Base-by-base conservation (phyloP, 2,797 vertebrate species). In the Lindbergichthys nudifrons region DNA sequence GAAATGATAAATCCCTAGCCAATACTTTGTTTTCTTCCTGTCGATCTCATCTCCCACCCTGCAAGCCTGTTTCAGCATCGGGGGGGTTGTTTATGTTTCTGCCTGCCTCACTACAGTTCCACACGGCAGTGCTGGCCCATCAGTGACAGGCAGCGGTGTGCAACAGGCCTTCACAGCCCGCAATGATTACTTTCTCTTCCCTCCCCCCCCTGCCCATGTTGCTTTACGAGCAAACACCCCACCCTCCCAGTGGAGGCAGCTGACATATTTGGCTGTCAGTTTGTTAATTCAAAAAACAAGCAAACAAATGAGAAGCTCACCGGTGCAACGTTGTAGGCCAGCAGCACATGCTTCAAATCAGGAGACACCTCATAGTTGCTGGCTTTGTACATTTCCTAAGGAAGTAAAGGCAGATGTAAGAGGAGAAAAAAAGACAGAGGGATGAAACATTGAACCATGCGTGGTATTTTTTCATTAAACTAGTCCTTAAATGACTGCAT, bases 361-460 rank as follows among this genome's bases (percentile, higher is more conserved):
- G 97, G 97, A 58, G 98, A 99, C 50, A 99, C 96, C 83, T 98
- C 96, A 0, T 98, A 99, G 86, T 95, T 95, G 95, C 96, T 93
- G 80, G 97, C 97, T 93, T 97, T 96, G 87, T 99, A 95, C 79
- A 96, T 98, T 77, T 97, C 96, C 98, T 99, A 72, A n/a, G 58
- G 58, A 74, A 54, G 45, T 2, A 65, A 57, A 81, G 16, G 43
- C 47, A 76, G 68, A 78, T 14, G 36, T 64, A 12, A 76, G 57
- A 46, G 13, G 8, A 18, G 11, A 3, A 19, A 26, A 39, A 61
- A 13, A 68, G 32, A 65, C 36, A 83, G 67, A 82, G 80, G 71
- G 80, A 83, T 83, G 83, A 92, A 64, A 83, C 75, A 75, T 87
- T 80, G 76, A 80, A 83, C 78, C 85, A 89, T 19, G 87, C 89